Percentiles rank a stretch among this genome's conserved stretches.
Conservation (phyloP, 2,797 vertebrate genomes). For the Onychomys arenicola region DNA sequence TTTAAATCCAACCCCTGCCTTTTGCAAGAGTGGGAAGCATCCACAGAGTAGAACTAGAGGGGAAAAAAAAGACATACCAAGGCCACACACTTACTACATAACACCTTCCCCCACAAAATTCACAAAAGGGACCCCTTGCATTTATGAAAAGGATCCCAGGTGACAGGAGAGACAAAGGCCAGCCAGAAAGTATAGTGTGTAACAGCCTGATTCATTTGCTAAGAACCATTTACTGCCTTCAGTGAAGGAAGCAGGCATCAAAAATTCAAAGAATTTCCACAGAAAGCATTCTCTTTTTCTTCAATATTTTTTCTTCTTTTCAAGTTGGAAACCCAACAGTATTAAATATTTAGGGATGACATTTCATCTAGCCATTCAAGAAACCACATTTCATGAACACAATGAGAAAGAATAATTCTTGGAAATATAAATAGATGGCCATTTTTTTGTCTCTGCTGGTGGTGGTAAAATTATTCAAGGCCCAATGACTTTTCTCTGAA, state of each 20-base stretch:
- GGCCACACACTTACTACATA: neutral
- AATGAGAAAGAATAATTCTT: constrained; percentile 75
- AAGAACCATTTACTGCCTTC: constrained; percentile 54
- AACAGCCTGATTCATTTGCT: constrained; percentile 71
- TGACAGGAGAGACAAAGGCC: constrained; percentile 51
- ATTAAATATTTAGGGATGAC: constrained; percentile 81
- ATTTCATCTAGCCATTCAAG: constrained; percentile 76
- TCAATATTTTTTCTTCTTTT: constrained; percentile 66
- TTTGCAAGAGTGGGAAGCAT: neutral
- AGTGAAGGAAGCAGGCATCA: constrained; percentile 54
- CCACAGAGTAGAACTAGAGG: neutral
- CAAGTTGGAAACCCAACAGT: constrained; percentile 73
- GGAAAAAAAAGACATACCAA: constrained; percentile 8
- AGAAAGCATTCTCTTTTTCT: constrained; percentile 62
- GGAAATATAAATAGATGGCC: constrained; percentile 77
- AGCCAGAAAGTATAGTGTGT: constrained; percentile 45
- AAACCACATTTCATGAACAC: constrained; percentile 58
- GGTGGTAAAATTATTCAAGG: constrained; percentile 74
- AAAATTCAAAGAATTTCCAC: constrained; percentile 72
- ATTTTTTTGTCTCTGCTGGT: constrained; percentile 73
- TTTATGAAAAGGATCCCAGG: neutral
- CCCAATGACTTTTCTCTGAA: constrained; percentile 69
- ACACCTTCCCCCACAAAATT: neutral
- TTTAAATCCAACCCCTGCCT: neutral
- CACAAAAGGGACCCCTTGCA: constrained; percentile 2